These are phyloP conservation scores for Eciton burchellii DNA, from an alignment of 1,140 invertebrate species.

Conservation along the genomic window DNA sequence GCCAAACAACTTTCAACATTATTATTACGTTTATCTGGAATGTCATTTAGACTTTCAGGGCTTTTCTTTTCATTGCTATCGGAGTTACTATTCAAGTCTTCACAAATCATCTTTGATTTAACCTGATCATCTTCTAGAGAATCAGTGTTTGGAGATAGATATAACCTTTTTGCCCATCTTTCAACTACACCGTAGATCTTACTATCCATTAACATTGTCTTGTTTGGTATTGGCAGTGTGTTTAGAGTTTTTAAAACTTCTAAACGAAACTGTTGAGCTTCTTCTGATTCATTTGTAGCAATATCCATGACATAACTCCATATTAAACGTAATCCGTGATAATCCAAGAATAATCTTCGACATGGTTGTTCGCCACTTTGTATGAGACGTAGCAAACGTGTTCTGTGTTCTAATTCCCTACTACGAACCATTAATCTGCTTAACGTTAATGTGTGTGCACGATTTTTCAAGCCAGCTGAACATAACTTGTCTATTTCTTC, in stretches of 20 bases:
- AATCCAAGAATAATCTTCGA: constrained; percentile 96
- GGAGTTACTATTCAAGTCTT: constrained; percentile 70
- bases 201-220: constrained; percentile 96
- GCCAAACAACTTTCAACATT: constrained; percentile 70
- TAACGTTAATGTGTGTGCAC: constrained; percentile 94
- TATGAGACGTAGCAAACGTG: constrained; percentile 90
- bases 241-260: constrained; percentile 93
- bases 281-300: constrained; percentile 83
- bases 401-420: constrained; percentile 91
- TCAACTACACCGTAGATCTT: constrained; percentile 94
- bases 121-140: constrained; percentile 83
- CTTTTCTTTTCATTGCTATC: constrained; percentile 75
- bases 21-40: constrained; percentile 72
- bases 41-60: constrained; percentile 59
- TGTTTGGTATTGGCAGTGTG: constrained; percentile 95
- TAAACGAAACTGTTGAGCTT: constrained; percentile 87
- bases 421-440: constrained; percentile 96
- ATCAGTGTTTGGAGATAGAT: constrained; percentile 76
- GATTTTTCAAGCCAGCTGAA: constrained; percentile 93
- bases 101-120: constrained; percentile 72
- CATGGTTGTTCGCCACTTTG: constrained; percentile 92
- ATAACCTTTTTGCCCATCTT: constrained; percentile 89
- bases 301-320: constrained; percentile 96
- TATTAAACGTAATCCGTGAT: constrained; percentile 95
- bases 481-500: constrained; percentile 92